Evolutionary conservation across 2,797 vertebrate species (phyloP), one percentile per base, ranked within the genome.

Genomic region (Hafferia zeledoni): DNA sequence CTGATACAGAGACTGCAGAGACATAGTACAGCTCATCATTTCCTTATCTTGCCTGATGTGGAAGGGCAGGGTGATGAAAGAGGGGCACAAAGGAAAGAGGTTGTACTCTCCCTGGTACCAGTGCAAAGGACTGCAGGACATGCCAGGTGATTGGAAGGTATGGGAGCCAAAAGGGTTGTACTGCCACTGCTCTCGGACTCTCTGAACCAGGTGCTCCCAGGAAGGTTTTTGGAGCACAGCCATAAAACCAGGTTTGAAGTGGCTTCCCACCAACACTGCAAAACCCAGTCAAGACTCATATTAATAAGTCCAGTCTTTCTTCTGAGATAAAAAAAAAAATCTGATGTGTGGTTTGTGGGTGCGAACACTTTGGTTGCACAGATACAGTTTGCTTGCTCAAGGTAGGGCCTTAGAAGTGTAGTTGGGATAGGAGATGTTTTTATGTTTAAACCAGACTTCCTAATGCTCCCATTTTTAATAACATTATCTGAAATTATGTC

Each of bases 331-430:
- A 92, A 85, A 55, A 55, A 55, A 20, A 8, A 25, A 81, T n/a
- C 74, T 84, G 53, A 41, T 92, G 37, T 96, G 67, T 94, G 81
- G 49, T 84, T 89, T 93, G 78, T 89, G 81, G 91, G 81, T 92
- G 87, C 30, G 53, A 95, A 39, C 41, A 6, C 30, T 71, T 53
- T 13, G 18, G 23, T 69, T 85, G 77, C 37, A 35, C 41, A 49
- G 41, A 52, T 44, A 52, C 3, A 2, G 0, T 31, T 60, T 70
- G 64, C 53, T 90, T 92, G 65, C 33, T 78, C 33, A 89, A 64
- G 28, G 27, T 17, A 60, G 49, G 3, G 18, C 35, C n/a, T 81
- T 74, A 56, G 44, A 71, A 68, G 43, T 31, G 16, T 50, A 87
- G 13, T 0, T 83, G 69, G 7, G 41, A 24, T 10, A 52, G 35